Base-by-base conservation (phyloP, 92 coral and sea anemone species). In the Chrysogorgia sp. region DNA sequence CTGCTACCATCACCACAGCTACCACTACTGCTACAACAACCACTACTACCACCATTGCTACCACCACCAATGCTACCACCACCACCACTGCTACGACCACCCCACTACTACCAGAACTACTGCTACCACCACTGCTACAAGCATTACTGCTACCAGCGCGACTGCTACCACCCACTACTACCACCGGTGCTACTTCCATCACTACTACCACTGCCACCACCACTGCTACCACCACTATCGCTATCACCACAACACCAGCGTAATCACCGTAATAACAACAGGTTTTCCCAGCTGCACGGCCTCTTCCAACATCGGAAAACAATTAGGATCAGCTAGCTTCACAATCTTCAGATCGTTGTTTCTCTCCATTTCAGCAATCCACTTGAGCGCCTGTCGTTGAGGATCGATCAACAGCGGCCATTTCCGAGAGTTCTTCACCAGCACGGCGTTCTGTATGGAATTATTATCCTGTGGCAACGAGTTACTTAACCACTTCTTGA, bases 381-480 rank as follows among this genome's bases (percentile, higher is more conserved):
- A 94, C 79, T 89, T 90, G 7, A 86, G 63, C 4, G 97, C 98
- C 67, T 94, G 98, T 80, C 87, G 92, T 85, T 94, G 98, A 31
- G 98, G 98, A 63, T 94, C 98, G 32, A 94, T 89, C 60, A 94
- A 80, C 30, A 91, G 84, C 47, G 98, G 98, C 98, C 98, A 94
- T 41, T 87, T 90, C 82, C 88, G 97, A 79, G 93, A 84, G 67
- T 94, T 92, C 60, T 89, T 87, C 47, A 94, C 92, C 23, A 94
- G 65, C 45, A 82, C 90, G 20, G 97, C 98, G 58, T 88, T 94
- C 86, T 83, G 72, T 40, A 94, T 81, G 15, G 98, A 89, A 64
- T 75, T 88, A 56, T 84, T 89, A 58, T 92, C 98, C 14, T 91
- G 91, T 14, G 98, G 98, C 29, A 94, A 75, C 7, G 80, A 83